phyloP scores from a whole-genome alignment of 2,888 invertebrate genomes.

The Ennomos quercinarius region DNA sequence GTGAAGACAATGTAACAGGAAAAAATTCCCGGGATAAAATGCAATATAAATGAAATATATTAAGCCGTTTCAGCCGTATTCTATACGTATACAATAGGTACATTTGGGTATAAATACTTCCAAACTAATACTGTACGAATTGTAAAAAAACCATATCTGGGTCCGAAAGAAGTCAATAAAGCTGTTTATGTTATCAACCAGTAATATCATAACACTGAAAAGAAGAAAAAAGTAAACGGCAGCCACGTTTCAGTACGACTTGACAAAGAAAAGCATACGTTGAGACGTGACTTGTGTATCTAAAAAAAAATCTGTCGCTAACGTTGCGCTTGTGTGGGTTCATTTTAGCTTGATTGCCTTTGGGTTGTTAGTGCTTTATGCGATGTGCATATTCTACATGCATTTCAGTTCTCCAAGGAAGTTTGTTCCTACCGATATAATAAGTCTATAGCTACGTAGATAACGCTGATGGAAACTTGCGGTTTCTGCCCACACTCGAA shows the following conservation, averaged over 20 bases:
- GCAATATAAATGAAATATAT: too few species aligned
- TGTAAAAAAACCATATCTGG: too few species aligned
- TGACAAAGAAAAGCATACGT: slow-evolving; percentile 23
- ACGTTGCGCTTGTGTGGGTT: slow-evolving; percentile 20
- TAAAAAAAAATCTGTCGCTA: slow-evolving; percentile 28
- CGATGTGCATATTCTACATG: slow-evolving; percentile 48
- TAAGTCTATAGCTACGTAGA: slow-evolving; percentile 66
- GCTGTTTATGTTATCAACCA: slow-evolving; percentile 18
- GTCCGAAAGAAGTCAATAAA: slow-evolving; percentile 3
- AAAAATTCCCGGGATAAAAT: too few species aligned
- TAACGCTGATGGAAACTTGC: slow-evolving; percentile 68
- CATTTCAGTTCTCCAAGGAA: slow-evolving; percentile 41
- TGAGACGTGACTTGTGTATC: slow-evolving; percentile 27
- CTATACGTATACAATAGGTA: too few species aligned
- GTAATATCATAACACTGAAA: slow-evolving; percentile 15
- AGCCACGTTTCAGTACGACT: slow-evolving; percentile 17
- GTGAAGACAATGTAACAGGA: too few species aligned
- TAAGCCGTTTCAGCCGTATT: too few species aligned
- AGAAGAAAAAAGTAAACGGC: slow-evolving; percentile 19
- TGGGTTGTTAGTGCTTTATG: slow-evolving; percentile 43
- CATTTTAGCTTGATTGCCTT: slow-evolving; percentile 45
- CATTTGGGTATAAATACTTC: too few species aligned
- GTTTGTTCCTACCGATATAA: slow-evolving; percentile 67
- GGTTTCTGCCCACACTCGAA: slow-evolving; percentile 57
- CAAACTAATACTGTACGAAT: too few species aligned